Evolutionary conservation across 2,888 invertebrate species (phyloP).

Genomic region (Megalurothrips usitatus): DNA sequence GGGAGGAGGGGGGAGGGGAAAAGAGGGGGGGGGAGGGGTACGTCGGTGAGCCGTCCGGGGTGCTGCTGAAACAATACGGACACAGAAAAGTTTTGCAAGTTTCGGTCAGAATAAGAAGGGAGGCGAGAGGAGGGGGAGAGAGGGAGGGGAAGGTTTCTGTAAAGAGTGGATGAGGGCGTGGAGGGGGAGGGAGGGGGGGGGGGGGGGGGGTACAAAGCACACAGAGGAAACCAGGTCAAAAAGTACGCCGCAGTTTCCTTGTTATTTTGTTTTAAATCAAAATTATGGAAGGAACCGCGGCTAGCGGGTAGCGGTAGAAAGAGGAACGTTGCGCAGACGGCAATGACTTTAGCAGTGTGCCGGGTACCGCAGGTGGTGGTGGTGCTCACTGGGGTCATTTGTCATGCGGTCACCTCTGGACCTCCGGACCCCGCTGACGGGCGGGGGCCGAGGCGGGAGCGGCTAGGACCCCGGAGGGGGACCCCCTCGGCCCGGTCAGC

Average conservation of each 20-base stretch:
- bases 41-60: neutral
- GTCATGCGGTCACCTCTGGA: no score
- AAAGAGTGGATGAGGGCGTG: neutral
- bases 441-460: no score
- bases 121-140: neutral
- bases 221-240: neutral
- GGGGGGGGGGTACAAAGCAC: neutral
- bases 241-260: neutral
- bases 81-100: conserved; percentile 26
- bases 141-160: neutral
- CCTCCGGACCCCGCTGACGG: no score
- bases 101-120: neutral
- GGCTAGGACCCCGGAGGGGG: no score
- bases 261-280: no score
- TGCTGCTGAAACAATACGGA: conserved; percentile 5
- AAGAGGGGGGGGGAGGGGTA: neutral
- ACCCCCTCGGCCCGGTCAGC: no score
- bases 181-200: neutral
- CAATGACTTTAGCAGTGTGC: no score
- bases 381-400: no score
- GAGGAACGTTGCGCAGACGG: no score
- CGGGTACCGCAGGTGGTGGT: no score
- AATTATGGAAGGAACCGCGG: neutral
- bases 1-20: neutral
- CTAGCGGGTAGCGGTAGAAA: no score